phyloP scores from a whole-genome alignment of 2,113 vertebrate genomes.

The Engraulis encrasicolus region DNA sequence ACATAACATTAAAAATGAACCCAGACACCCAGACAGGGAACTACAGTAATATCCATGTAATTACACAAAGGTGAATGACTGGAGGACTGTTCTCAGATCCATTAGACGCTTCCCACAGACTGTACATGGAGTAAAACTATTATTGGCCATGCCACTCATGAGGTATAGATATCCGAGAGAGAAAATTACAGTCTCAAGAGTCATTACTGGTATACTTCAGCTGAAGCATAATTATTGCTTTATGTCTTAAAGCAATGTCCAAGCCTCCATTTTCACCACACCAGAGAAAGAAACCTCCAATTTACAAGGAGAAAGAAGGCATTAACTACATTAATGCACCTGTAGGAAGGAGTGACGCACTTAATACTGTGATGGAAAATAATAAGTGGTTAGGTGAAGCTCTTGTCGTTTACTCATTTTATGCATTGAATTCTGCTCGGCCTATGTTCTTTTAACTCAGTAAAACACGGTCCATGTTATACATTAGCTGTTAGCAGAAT shows the following conservation, averaged over 20 bases:
- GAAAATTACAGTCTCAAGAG: slow-evolving; percentile 57
- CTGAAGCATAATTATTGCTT: slow-evolving; percentile 62
- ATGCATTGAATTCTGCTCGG: no score
- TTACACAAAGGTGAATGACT: neutral
- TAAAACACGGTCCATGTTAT: no score
- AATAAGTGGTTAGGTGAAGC: slow-evolving; percentile 51
- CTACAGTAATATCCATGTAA: slow-evolving; percentile 3
- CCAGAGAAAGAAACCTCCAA: slow-evolving; percentile 65
- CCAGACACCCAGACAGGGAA: neutral
- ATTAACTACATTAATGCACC: slow-evolving; percentile 66
- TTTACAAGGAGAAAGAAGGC: slow-evolving; percentile 62
- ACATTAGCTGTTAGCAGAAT: no score
- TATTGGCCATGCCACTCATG: slow-evolving; percentile 26
- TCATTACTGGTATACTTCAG: slow-evolving; percentile 61
- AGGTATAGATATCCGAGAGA: neutral
- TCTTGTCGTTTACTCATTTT: neutral
- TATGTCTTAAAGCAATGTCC: slow-evolving; percentile 58
- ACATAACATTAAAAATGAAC: neutral
- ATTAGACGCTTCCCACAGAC: neutral
- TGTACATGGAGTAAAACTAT: neutral
- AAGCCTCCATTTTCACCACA: slow-evolving; percentile 59
- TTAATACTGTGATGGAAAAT: slow-evolving; percentile 26
- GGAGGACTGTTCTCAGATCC: neutral
- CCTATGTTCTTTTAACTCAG: no score
- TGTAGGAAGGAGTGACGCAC: slow-evolving; percentile 55